Evolutionary conservation across 35 echinoderm and acorn worm species (phyloP).

Genomic region (Anneissia japonica): DNA sequence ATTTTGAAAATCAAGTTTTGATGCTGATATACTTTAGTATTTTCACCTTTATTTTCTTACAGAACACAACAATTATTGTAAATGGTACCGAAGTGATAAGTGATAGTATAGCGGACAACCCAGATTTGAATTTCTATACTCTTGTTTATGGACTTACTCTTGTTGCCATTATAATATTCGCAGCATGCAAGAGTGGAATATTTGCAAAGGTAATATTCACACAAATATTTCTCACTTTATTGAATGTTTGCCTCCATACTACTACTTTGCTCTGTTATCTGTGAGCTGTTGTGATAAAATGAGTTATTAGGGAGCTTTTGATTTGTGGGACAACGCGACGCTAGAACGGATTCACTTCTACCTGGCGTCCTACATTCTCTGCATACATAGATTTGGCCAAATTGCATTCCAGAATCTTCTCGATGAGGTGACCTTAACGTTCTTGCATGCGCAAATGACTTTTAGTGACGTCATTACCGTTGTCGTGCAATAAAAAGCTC

Average conservation of each 20-base stretch:
- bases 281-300: neutral
- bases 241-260: too few species aligned
- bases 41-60: too few species aligned
- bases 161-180: constrained; percentile 52
- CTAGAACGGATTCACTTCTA: neutral
- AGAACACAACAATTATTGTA: neutral
- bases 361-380: neutral
- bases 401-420: neutral
- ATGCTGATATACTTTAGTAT: too few species aligned
- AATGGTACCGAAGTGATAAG: neutral
- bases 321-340: neutral
- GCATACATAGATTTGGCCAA: neutral
- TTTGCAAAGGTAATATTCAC: constrained; percentile 79
- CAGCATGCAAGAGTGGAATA: constrained; percentile 51
- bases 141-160: constrained; percentile 60
- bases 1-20: too few species aligned
- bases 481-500: too few species aligned
- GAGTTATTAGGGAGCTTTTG: neutral
- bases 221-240: too few species aligned
- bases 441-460: too few species aligned
- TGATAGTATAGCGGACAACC: constrained; percentile 23
- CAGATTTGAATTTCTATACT: constrained; percentile 36
- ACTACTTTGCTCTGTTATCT: neutral
- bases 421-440: neutral
- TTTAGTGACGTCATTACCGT: too few species aligned